phyloP scores from a whole-genome alignment of 1,140 invertebrate species.

The Caligus rogercresseyi region DNA sequence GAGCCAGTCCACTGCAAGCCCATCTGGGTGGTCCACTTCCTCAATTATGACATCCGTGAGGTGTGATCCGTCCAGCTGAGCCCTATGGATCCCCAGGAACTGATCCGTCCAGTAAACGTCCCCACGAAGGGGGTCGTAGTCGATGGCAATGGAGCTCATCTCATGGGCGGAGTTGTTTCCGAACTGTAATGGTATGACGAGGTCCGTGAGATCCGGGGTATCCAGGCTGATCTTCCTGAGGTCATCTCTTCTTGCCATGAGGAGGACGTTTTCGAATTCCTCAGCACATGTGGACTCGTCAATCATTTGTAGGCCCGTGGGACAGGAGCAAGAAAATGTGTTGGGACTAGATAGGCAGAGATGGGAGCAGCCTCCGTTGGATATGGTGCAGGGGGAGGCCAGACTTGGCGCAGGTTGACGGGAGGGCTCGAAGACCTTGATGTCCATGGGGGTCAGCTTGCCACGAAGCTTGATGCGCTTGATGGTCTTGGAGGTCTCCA shows the following conservation, averaged over 20 bases:
- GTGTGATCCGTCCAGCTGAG: constrained; percentile 46
- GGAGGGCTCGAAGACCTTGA: constrained; percentile 56
- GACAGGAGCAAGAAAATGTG: constrained; percentile 34
- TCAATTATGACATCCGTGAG: constrained; percentile 55
- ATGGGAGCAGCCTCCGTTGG: constrained; percentile 36
- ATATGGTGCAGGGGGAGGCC: constrained; percentile 20
- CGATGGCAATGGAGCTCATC: constrained; percentile 54
- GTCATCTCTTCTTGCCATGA: constrained; percentile 28
- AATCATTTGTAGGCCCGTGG: constrained; percentile 45
- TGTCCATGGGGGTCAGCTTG: constrained; percentile 42
- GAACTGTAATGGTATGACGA: constrained; percentile 44
- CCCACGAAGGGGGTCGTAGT: constrained; percentile 55
- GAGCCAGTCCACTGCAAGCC: constrained; percentile 82
- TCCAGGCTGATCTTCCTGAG: constrained; percentile 23
- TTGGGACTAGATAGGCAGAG: constrained; percentile 34
- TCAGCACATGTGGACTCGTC: constrained; percentile 44
- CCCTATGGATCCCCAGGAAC: constrained; percentile 41
- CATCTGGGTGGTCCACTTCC: constrained; percentile 61
- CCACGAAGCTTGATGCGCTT: constrained; percentile 9
- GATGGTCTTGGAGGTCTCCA: background rate
- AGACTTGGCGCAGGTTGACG: constrained; percentile 35
- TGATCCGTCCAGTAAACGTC: constrained; percentile 62
- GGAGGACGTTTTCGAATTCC: constrained; percentile 51
- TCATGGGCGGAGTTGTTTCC: constrained; percentile 34
- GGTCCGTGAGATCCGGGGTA: constrained; percentile 39